Conservation (phyloP, 2,888 invertebrate species). For the Volucella zonaria region DNA sequence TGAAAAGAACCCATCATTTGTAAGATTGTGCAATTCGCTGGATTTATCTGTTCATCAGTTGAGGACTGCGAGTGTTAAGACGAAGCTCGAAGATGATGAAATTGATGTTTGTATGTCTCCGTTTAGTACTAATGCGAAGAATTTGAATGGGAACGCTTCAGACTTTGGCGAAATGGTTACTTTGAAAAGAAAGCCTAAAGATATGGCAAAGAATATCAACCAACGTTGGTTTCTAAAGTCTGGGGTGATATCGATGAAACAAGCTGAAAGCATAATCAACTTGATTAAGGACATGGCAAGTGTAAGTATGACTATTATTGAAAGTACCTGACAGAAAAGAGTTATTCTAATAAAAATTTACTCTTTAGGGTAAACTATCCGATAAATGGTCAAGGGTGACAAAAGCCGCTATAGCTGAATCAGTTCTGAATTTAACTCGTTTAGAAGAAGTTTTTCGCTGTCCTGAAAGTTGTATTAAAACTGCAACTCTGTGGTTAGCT, state of each 20-base stretch:
- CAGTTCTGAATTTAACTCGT: constrained; percentile 92
- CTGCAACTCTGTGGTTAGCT: constrained; percentile 95
- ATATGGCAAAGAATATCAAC: constrained; percentile 80
- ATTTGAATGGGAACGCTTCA: constrained; percentile 33
- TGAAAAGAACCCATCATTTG: constrained; percentile 84
- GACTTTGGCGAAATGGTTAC: constrained; percentile 45
- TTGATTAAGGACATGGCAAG: constrained; percentile 96
- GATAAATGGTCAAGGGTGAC: constrained; percentile 93
- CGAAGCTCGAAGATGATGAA: constrained; percentile 64
- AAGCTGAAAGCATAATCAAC: constrained; percentile 93
- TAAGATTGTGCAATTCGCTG: constrained; percentile 80
- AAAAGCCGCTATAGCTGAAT: constrained; percentile 93
- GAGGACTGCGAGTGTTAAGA: constrained; percentile 75
- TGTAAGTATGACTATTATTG: constrained; percentile 84
- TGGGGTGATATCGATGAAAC: constrained; percentile 91
- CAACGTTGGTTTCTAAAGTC: constrained; percentile 91
- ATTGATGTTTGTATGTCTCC: constrained; percentile 75
- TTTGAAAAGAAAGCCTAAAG: constrained; percentile 75
- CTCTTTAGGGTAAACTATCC: constrained; percentile 90
- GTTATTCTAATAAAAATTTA: constrained; percentile 9
- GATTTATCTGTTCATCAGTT: constrained; percentile 81
- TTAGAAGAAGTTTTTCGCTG: constrained; percentile 89
- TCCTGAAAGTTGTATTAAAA: constrained; percentile 90
- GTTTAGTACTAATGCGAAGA: constrained; percentile 64
- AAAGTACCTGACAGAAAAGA: not conserved